Evolutionary conservation across 2,113 vertebrate species (phyloP).

Genomic region (Crotalus viridis): DNA sequence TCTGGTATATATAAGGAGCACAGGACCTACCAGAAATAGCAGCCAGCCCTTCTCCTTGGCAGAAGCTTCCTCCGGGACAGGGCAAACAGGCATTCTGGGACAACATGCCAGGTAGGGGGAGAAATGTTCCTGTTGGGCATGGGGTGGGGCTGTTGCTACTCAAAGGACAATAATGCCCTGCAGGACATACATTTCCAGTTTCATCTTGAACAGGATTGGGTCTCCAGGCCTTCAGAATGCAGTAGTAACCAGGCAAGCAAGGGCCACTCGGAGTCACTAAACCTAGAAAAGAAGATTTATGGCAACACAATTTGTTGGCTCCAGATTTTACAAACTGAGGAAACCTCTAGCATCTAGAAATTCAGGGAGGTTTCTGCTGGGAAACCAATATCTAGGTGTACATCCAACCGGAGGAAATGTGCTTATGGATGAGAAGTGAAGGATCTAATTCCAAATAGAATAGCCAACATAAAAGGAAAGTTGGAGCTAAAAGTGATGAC

Average conservation of each 20-base stretch:
- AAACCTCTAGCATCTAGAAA: background rate
- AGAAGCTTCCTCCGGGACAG: slow-evolving; percentile 79
- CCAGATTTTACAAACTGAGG: background rate
- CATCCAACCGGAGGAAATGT: background rate
- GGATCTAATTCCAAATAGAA: background rate
- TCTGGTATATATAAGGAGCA: too few relatives aligned
- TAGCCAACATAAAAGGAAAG: too few relatives aligned
- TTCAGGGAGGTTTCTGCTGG: background rate
- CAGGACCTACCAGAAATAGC: slow-evolving; percentile 48
- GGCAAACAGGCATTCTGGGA: slow-evolving; percentile 67
- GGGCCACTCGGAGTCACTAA: slow-evolving; percentile 74
- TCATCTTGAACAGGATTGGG: slow-evolving; percentile 62
- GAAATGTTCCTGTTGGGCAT: slow-evolving; percentile 78
- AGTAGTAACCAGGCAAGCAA: slow-evolving; percentile 80
- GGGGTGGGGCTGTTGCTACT: slow-evolving; percentile 73
- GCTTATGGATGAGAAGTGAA: background rate
- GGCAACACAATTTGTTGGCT: background rate
- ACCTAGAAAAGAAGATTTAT: slow-evolving; percentile 52
- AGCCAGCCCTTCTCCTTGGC: slow-evolving; percentile 69
- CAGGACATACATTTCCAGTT: slow-evolving; percentile 76
- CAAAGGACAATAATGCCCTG: slow-evolving; percentile 78
- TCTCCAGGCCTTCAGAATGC: slow-evolving; percentile 67
- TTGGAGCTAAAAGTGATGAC: background rate
- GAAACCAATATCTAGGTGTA: background rate
- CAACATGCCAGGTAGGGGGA: slow-evolving; percentile 69